Base-by-base conservation (phyloP, 2,113 vertebrate species). In the Sinocyclocheilus rhinocerous region DNA sequence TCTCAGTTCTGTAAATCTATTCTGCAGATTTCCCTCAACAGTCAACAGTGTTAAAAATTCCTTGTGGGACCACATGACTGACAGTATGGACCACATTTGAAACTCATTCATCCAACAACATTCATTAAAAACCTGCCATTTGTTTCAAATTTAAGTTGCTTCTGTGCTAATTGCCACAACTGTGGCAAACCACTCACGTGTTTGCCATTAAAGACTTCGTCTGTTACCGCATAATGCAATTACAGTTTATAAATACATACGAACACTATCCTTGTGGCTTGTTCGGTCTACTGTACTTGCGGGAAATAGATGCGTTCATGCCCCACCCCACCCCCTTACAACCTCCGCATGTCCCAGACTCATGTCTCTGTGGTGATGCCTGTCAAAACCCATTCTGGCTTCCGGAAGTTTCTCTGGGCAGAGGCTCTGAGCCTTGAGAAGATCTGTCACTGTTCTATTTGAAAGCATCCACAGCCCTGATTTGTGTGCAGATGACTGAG, bases 381-480 rank as follows among this genome's bases (percentile, higher is more conserved):
- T 84, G 89, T 88, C 72, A 84, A 42, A 87, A 84, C 26, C 11
- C 59, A 86, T 61, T 15, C 18, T 70, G 50, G 16, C 48, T 87
- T 87, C 50, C 63, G 2, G 82, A 86, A 72, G 63, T 52, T 61
- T 89, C 76, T 67, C 16, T 6, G 69, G 85, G 26, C 83, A 65
- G 63, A 78, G 67, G 73, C 81, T 70, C 50, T 7, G 77, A 42
- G 57, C 59, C 45, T 57, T 33, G 12, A 36, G 20, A 69, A 18
- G 84, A 89, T 87, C 67, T 65, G 63, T 86, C 84, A 86, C 42
- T 20, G 57, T 79, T 83, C 84, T 78, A 57, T 83, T 88, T 88
- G 76, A 84, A 84, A n/a, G 72, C 84, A 52, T 81, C 80, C 84
- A 36, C 13, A 78, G 76, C 4, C 61, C 77, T 63, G 81, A 84